These are phyloP conservation scores for Muscidifurax raptorellus DNA, from an alignment of 1,140 invertebrate genomes.

Conservation along the genomic window DNA sequence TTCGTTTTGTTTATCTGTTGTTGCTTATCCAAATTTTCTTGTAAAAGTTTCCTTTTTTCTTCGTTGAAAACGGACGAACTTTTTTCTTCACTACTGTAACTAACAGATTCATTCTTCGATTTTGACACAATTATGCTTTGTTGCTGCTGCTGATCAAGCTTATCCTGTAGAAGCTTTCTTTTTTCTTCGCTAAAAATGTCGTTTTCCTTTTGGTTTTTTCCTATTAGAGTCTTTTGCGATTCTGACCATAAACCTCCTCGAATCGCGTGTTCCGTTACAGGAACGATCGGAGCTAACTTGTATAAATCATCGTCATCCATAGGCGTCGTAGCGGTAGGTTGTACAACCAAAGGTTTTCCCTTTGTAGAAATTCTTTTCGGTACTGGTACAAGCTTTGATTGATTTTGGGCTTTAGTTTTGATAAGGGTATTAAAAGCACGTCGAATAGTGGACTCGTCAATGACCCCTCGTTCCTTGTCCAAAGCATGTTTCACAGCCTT, in stretches of 20 bases:
- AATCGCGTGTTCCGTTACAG: constrained; percentile 9
- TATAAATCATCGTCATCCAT: background rate
- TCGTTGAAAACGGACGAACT: background rate
- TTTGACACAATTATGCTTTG: background rate
- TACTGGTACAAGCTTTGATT: background rate
- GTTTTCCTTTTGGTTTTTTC: no score
- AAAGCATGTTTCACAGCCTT: constrained; percentile 59
- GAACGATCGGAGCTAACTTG: background rate
- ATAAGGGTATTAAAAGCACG: constrained; percentile 56
- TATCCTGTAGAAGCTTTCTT: no score
- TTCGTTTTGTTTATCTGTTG: background rate
- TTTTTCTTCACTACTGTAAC: background rate
- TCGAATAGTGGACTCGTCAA: constrained; percentile 58
- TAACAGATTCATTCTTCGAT: background rate
- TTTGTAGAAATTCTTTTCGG: background rate
- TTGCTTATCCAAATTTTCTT: constrained; percentile 6
- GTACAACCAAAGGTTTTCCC: background rate
- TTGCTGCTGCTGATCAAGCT: no score
- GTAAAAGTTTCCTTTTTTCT: background rate
- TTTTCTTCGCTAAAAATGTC: no score
- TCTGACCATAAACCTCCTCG: background rate
- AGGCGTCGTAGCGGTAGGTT: background rate
- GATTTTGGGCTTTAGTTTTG: constrained; percentile 20
- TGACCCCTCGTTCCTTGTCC: constrained; percentile 33
- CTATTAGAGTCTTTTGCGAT: background rate